These are phyloP conservation scores for Emydocephalus ijimae DNA, from an alignment of 2,113 vertebrate species.

Conservation along the genomic window DNA sequence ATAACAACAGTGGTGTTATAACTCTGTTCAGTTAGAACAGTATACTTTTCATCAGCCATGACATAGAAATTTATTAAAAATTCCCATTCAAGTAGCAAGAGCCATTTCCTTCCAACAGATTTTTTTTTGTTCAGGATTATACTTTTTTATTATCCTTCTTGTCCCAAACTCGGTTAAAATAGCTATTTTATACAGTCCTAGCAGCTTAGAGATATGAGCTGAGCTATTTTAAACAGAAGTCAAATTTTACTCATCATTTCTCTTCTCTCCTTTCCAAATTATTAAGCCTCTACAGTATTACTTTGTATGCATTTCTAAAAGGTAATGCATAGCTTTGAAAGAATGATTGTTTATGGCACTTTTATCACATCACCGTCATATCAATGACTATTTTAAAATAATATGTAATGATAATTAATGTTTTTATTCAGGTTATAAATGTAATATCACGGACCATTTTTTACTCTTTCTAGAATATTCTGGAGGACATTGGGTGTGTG, in stretches of 20 bases:
- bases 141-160: conserved; percentile 46
- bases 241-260: not conserved
- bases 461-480: not conserved
- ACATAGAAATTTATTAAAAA: conserved; percentile 55
- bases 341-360: not conserved
- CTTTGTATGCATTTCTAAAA: conserved; percentile 19
- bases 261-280: not conserved
- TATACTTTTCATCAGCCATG: conserved; percentile 18
- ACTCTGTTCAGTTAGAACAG: not conserved
- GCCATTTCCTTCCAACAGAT: conserved; percentile 52
- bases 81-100: conserved; percentile 27
- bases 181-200: not conserved
- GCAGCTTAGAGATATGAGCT: not conserved
- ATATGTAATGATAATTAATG: not conserved
- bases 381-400: not conserved
- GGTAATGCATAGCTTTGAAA: not conserved
- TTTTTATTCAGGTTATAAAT: not conserved
- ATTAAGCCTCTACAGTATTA: not conserved
- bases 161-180: conserved; percentile 51
- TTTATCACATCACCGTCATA: not conserved
- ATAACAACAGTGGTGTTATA: not conserved
- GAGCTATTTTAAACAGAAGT: not conserved
- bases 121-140: conserved; percentile 40
- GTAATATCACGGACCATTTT: not conserved
- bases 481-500: not conserved